phyloP scores from a whole-genome alignment of 2,113 vertebrate species.

The Brienomyrus longianalis region DNA sequence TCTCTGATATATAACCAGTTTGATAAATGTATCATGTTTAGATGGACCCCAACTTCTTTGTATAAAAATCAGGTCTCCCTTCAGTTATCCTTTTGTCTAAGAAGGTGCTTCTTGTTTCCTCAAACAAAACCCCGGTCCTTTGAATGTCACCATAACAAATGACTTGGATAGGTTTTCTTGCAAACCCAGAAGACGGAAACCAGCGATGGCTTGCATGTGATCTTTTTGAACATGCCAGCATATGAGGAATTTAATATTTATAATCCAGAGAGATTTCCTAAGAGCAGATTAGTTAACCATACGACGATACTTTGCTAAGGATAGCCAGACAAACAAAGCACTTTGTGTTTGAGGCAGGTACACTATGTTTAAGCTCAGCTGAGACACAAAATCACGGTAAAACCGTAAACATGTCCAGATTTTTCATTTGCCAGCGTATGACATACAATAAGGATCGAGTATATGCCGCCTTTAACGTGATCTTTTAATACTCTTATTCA shows the following conservation, averaged over 20 bases:
- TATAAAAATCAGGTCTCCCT: neutral
- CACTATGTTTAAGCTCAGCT: neutral
- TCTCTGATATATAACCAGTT: neutral
- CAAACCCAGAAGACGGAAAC: slow-evolving; percentile 7
- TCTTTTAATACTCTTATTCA: neutral
- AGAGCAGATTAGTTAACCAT: neutral
- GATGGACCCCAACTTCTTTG: neutral
- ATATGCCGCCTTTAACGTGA: neutral
- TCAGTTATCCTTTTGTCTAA: neutral
- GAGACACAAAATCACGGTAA: neutral
- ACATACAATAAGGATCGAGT: neutral
- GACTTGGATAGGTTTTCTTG: neutral
- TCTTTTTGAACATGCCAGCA: neutral
- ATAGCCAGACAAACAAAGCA: neutral
- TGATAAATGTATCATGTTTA: slow-evolving; percentile 15
- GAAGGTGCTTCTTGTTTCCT: neutral
- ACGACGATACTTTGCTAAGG: neutral
- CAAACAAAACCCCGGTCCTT: neutral
- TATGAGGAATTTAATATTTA: slow-evolving; percentile 5
- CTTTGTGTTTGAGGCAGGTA: neutral
- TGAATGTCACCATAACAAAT: neutral
- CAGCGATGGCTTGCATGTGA: neutral
- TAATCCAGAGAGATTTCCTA: neutral
- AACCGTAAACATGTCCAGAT: neutral
- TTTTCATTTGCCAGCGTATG: neutral